Percentiles rank a stretch among this genome's conserved stretches.
Evolutionary conservation across 2,113 vertebrate species (phyloP).

Genomic region (Rhipidura dahli): DNA sequence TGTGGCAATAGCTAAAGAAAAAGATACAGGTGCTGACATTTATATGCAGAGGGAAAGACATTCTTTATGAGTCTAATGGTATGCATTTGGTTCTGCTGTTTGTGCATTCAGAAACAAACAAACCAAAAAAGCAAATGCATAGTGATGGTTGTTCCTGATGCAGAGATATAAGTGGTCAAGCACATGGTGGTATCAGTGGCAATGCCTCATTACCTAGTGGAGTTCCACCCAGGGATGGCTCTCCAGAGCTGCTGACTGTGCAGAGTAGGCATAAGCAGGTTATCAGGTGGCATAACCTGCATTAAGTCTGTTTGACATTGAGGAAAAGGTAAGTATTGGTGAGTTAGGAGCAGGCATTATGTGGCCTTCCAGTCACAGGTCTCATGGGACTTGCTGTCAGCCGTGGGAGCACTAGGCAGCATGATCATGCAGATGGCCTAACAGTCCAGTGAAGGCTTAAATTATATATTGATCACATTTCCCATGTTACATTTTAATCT

Average conservation of each 20-base stretch:
- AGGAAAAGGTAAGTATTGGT: not conserved
- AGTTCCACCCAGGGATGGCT: not conserved
- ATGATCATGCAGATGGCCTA: not conserved
- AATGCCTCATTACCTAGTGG: not conserved
- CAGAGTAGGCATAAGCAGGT: not conserved
- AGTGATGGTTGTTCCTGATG: not conserved
- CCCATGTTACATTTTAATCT: not conserved
- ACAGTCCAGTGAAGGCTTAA: not conserved
- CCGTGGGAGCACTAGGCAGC: not conserved
- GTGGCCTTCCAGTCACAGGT: not conserved
- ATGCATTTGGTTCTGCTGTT: not conserved
- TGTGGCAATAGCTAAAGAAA: not conserved
- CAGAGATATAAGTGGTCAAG: not conserved
- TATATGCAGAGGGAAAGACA: not conserved
- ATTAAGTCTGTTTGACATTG: not conserved
- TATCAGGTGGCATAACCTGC: not conserved
- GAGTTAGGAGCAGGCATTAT: not conserved
- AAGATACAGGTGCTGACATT: not conserved
- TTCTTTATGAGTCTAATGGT: not conserved
- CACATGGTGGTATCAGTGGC: not conserved
- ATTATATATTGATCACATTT: not conserved
- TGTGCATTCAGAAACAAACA: not conserved
- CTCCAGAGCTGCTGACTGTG: not conserved
- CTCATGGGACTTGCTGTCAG: not conserved
- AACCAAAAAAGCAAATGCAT: not conserved